These are phyloP conservation scores for Semaprochilodus insignis DNA, from an alignment of 2,797 vertebrate species.

Conservation along the genomic window DNA sequence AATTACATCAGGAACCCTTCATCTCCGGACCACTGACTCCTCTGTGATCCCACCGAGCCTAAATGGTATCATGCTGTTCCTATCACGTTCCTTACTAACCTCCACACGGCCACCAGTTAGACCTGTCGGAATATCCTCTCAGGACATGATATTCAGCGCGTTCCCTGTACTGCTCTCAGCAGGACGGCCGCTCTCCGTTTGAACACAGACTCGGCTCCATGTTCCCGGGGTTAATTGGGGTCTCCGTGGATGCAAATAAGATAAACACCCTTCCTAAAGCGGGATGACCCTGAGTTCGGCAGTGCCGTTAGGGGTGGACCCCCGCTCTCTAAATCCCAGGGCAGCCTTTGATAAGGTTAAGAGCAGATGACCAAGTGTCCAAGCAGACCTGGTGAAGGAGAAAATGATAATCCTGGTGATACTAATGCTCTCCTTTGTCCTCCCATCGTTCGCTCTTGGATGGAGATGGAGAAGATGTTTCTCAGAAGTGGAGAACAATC, in stretches of 20 bases:
- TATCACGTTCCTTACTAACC: background rate
- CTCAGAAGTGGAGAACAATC: background rate
- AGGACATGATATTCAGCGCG: background rate
- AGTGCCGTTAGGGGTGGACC: background rate
- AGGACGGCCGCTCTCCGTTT: background rate
- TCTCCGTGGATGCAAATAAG: constrained; percentile 19
- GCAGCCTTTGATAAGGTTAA: constrained; percentile 8
- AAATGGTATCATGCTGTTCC: background rate
- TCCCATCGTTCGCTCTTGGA: background rate
- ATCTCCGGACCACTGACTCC: background rate
- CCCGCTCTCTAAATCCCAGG: background rate
- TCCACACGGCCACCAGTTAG: background rate
- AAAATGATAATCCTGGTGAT: constrained; percentile 16
- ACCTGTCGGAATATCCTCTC: background rate
- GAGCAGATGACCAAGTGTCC: constrained; percentile 3
- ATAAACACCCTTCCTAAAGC: background rate
- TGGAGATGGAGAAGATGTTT: background rate
- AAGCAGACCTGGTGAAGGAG: background rate
- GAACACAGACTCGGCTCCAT: background rate
- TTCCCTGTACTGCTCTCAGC: background rate
- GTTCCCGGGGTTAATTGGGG: constrained; percentile 9
- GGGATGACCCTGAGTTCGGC: background rate
- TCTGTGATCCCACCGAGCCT: background rate
- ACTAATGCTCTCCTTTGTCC: background rate
- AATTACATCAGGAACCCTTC: background rate